These are phyloP conservation scores for Thysanoteuthis rhombus DNA, from an alignment of 2,888 invertebrate genomes.

Conservation along the genomic window DNA sequence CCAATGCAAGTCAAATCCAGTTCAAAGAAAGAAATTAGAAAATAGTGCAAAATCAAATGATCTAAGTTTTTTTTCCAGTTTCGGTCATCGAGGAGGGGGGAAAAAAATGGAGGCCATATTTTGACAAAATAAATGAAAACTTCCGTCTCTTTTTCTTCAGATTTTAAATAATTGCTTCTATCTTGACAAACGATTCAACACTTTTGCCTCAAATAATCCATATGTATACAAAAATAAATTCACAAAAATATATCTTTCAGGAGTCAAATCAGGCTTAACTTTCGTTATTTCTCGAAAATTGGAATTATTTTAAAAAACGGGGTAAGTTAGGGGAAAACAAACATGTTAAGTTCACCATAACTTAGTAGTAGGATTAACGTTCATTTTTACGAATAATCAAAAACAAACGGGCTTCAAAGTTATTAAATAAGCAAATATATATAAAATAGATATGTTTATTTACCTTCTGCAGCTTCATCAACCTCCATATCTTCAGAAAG, in stretches of 20 bases:
- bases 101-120: too few species aligned
- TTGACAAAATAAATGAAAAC: neutral
- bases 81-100: too few species aligned
- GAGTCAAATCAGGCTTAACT: too few species aligned
- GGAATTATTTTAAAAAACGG: neutral
- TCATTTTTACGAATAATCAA: neutral
- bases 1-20: too few species aligned
- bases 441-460: slow-evolving; percentile 36
- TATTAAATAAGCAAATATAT: too few species aligned
- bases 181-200: neutral
- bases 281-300: neutral
- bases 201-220: neutral
- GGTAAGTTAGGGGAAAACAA: neutral
- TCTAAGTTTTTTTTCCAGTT: too few species aligned
- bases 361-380: neutral
- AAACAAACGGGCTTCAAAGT: neutral
- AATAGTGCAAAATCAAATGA: too few species aligned
- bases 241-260: too few species aligned
- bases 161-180: neutral
- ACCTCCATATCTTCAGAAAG: slow-evolving; percentile 55
- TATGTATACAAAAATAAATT: too few species aligned
- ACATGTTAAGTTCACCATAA: neutral
- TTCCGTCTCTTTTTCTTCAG: neutral
- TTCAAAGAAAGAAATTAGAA: too few species aligned
- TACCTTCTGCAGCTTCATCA: slow-evolving; percentile 52